phyloP scores from a whole-genome alignment of 2,113 vertebrate species.

The Mormoops blainvillei region DNA sequence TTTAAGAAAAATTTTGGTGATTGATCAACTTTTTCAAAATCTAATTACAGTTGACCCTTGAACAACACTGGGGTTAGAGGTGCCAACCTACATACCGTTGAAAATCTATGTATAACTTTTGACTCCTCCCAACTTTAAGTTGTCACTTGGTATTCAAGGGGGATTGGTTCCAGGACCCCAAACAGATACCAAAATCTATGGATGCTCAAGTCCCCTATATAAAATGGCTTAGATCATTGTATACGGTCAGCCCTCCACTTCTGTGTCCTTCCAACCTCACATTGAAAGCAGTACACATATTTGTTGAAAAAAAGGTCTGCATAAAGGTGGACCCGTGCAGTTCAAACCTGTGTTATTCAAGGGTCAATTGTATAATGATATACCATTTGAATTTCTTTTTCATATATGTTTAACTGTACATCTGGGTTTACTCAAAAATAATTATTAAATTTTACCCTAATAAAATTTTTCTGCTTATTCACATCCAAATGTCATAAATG shows the following conservation, averaged over 20 bases:
- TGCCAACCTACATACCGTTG: no score
- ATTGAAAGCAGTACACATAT: background rate
- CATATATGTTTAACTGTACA: slow-evolving; percentile 8
- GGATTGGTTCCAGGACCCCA: background rate
- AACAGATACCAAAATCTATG: background rate
- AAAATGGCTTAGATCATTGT: background rate
- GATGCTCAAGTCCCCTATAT: background rate
- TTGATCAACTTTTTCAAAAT: background rate
- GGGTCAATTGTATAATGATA: background rate
- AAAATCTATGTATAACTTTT: background rate
- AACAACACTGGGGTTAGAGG: background rate
- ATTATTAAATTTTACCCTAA: background rate
- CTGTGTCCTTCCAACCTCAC: background rate
- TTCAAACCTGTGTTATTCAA: background rate
- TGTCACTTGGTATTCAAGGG: background rate
- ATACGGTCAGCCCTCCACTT: background rate
- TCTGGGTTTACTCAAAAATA: slow-evolving; percentile 9
- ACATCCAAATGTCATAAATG: slow-evolving; percentile 17
- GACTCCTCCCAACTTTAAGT: background rate
- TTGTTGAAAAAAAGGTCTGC: background rate
- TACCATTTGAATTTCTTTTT: slow-evolving; percentile 19
- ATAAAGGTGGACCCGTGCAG: background rate
- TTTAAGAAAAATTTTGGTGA: background rate
- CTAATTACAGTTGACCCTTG: background rate
- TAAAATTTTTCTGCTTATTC: background rate